phyloP scores from a whole-genome alignment of 2,888 invertebrate genomes.

The Linnaemya tessellans region DNA sequence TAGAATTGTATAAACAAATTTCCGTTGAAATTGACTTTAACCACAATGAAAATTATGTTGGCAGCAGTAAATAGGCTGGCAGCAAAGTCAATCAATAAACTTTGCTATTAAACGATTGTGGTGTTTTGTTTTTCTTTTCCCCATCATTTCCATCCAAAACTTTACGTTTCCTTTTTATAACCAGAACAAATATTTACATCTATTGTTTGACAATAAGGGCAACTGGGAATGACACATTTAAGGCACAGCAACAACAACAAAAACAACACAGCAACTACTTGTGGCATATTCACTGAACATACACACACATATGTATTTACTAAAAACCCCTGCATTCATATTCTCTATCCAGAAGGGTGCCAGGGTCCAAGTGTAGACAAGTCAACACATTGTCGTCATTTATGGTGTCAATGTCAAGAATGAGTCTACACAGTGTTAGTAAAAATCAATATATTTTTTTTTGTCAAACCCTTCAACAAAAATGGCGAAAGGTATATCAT shows the following conservation, averaged over 20 bases:
- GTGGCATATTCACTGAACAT: slow-evolving; percentile 68
- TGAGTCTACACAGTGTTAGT: no score
- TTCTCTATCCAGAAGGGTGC: no score
- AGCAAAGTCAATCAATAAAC: slow-evolving; percentile 1
- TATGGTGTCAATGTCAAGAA: no score
- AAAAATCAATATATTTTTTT: no score
- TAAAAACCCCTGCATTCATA: no score
- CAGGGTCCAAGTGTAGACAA: no score
- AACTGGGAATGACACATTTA: slow-evolving; percentile 68
- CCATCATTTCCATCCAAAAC: slow-evolving; percentile 5
- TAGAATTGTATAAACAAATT: neutral
- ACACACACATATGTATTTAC: neutral
- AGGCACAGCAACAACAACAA: slow-evolving; percentile 54
- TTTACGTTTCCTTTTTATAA: slow-evolving; percentile 26
- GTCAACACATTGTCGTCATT: no score
- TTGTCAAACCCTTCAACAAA: no score
- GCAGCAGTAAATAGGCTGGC: neutral
- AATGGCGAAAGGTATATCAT: no score
- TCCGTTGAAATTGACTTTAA: slow-evolving; percentile 24
- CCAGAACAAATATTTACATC: slow-evolving; percentile 46
- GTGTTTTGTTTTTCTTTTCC: neutral
- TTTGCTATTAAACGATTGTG: no score
- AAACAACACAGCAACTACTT: slow-evolving; percentile 65
- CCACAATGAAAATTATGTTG: slow-evolving; percentile 16
- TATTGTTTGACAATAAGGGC: slow-evolving; percentile 64